Evolutionary conservation across 1,140 invertebrate genomes (phyloP).

Genomic region (Pantala flavescens): DNA sequence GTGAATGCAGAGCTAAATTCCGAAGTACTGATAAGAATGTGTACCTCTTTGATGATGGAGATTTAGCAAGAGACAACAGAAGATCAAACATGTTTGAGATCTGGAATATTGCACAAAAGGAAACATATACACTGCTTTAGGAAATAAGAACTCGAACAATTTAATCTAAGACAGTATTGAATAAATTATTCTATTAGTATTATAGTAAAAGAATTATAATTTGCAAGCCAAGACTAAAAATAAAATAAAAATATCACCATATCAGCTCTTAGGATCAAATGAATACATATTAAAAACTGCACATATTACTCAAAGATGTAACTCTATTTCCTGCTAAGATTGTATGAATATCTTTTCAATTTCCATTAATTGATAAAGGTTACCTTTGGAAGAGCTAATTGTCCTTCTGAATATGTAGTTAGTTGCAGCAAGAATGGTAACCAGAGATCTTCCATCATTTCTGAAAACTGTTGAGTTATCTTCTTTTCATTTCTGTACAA

Average conservation of each 20-base stretch:
- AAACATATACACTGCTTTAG: neutral
- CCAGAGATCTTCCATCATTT: constrained; percentile 21
- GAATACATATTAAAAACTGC: neutral
- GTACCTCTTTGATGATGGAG: neutral
- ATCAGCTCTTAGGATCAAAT: neutral
- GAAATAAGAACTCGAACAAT: neutral
- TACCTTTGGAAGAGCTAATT: constrained; percentile 34
- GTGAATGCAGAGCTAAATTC: constrained; percentile 33
- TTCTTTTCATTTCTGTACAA: constrained; percentile 33
- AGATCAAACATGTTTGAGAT: neutral
- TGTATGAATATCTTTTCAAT: no score
- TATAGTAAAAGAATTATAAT: neutral
- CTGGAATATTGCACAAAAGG: neutral
- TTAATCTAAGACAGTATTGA: neutral
- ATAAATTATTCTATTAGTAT: neutral
- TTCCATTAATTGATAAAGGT: neutral
- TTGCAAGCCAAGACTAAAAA: neutral
- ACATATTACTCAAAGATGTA: neutral
- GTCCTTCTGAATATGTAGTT: constrained; percentile 36
- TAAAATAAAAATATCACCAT: neutral
- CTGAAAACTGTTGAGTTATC: constrained; percentile 13
- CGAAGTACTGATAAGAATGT: constrained; percentile 29
- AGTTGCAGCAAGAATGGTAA: constrained; percentile 37
- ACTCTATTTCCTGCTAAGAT: neutral
- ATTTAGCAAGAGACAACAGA: neutral